Conservation (phyloP, 2,888 invertebrate species). For the Macrophya annulata region DNA sequence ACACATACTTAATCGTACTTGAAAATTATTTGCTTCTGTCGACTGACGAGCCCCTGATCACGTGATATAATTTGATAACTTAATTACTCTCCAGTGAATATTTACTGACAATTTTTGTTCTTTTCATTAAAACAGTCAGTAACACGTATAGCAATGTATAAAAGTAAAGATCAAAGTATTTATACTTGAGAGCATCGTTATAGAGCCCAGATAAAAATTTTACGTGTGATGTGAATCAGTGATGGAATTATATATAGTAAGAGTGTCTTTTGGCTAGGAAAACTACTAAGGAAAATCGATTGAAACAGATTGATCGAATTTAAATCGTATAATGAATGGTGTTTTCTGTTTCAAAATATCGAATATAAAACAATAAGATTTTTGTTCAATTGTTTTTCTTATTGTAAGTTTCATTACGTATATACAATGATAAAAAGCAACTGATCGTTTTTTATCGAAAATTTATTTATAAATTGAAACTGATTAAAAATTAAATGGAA, state of each 20-base stretch:
- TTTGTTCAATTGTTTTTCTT: no score
- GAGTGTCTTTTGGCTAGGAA: neutral
- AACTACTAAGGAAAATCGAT: no score
- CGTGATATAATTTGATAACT: constrained; percentile 40
- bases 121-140: neutral
- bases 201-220: neutral
- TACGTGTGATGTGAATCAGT: neutral
- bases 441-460: no score
- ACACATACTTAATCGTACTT: neutral
- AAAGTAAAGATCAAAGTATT: neutral
- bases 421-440: no score
- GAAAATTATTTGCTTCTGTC: constrained; percentile 30
- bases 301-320: no score
- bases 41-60: constrained; percentile 55
- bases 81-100: neutral
- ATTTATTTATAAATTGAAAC: no score
- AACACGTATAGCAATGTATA: neutral
- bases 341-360: no score
- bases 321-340: no score
- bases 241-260: neutral
- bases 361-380: no score
- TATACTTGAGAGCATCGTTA: neutral
- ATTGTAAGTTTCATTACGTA: no score
- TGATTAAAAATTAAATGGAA: no score
- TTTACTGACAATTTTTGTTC: neutral